A percentile compares a stretch with the other conserved stretches of the same genome.
Conservation (phyloP, 2,888 invertebrate species). For the Dolichomitus sp. region DNA sequence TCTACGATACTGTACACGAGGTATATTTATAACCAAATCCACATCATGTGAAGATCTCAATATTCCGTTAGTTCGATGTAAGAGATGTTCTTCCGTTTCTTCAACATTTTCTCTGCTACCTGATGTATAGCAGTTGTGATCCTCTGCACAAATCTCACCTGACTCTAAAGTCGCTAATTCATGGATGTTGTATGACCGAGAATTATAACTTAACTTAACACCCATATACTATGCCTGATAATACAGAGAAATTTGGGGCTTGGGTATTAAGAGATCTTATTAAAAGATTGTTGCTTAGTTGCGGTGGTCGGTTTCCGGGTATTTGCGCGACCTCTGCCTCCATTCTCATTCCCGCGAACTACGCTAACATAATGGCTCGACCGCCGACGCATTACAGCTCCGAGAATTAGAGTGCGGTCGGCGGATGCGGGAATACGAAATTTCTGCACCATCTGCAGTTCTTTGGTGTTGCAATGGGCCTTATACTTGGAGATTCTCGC, state of each 20-base stretch:
- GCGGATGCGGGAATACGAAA: conserved; percentile 12
- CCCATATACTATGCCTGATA: conserved; percentile 2
- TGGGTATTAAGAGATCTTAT: conserved; percentile 70
- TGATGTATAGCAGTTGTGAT: neutral
- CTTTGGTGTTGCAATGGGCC: conserved; percentile 16
- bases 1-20: neutral
- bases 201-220: conserved; percentile 15
- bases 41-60: neutral
- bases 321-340: conserved; percentile 47
- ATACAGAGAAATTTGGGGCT: conserved; percentile 46
- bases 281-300: conserved; percentile 68
- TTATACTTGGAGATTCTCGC: conserved; percentile 6
- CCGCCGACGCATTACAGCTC: conserved; percentile 22
- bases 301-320: conserved; percentile 57
- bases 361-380: conserved; percentile 14
- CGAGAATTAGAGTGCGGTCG: conserved; percentile 40
- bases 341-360: conserved; percentile 24
- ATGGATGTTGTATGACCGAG: conserved; percentile 1
- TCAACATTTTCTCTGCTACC: neutral
- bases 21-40: neutral
- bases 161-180: conserved; percentile 40
- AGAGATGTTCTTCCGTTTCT: neutral
- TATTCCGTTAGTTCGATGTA: neutral
- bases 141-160: conserved; percentile 13
- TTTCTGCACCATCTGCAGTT: conserved; percentile 24